Base-by-base conservation (phyloP, 1,140 invertebrate genomes). In the Gerris buenoi region DNA sequence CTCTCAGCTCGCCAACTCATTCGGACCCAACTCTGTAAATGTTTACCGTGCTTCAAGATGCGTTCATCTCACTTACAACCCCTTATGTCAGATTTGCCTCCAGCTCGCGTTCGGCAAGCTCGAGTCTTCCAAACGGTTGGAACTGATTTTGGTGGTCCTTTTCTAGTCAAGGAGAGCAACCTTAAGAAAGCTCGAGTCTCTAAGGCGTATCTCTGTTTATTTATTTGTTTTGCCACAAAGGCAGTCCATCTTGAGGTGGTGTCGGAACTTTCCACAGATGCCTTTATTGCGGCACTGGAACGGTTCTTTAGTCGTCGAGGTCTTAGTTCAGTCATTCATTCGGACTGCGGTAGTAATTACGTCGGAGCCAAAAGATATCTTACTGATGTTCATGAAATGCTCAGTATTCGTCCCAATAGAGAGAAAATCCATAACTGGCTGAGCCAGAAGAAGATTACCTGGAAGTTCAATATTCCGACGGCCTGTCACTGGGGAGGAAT, bases 401-500 rank as follows among this genome's bases (percentile, higher is more conserved):
- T 72, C 1, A 58, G 65, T 13, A 13, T 65, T 1, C 27, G 65
- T 61, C 22, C 15, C 5, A 3, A 22, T 25, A 18, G 76, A 74
- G 73, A 68, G 70, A 62, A 75, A 74, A 61, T 73, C 68, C 46
- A 73, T 74, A 2, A 72, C 75, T 1, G 5, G 58, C 1, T 70
- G 71, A 1, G 72, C 74, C 23, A 72, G 74, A 64, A 72, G 72
- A 58, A 72, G 3, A 60, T 60, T 14, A 60, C 58, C 23, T 64
- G 56, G 60, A 25, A 29, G 23, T 79, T 80, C 67, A 79, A 76
- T 66, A 78, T 79, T 1, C 75, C 79, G 22, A 18, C 61, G 5
- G 73, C 76, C 5, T 73, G 76, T 2, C 75, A 80, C 71, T 77
- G 79, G 65, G 78, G 78, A 13, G 78, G 76, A 22, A 33, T 77